A percentile compares a stretch with the other conserved stretches of the same genome.
Conservation (phyloP, 1,140 invertebrate genomes). For the Anastrepha obliqua region DNA sequence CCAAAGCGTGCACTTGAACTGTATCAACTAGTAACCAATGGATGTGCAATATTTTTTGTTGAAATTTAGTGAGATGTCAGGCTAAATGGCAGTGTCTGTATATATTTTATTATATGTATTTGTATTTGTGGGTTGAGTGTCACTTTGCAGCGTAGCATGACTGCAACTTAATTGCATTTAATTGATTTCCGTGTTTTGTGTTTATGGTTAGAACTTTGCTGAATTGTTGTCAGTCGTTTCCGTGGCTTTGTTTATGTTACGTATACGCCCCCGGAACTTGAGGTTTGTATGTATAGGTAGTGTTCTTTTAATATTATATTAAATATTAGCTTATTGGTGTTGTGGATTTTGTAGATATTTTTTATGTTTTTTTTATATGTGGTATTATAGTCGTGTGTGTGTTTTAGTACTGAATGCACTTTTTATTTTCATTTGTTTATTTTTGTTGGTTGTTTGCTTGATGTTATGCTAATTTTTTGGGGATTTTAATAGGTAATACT, state of each 20-base stretch:
- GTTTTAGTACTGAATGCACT: neutral
- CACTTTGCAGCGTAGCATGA: slow-evolving; percentile 20
- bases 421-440: neutral
- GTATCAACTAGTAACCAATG: neutral
- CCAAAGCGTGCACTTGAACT: neutral
- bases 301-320: neutral
- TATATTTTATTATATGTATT: neutral
- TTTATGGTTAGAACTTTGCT: neutral
- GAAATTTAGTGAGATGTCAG: slow-evolving; percentile 9
- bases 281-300: neutral
- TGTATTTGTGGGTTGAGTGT: neutral
- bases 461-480: neutral
- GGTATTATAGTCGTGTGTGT: neutral
- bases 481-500: neutral
- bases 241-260: slow-evolving; percentile 46
- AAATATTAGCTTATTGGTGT: neutral
- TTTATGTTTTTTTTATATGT: neutral
- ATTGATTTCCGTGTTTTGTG: slow-evolving; percentile 42
- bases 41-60: neutral
- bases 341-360: neutral
- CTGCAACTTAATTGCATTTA: slow-evolving; percentile 24
- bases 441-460: slow-evolving; percentile 13
- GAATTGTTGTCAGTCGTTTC: slow-evolving; percentile 5
- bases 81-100: neutral
- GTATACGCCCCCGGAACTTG: slow-evolving; percentile 5